These are phyloP conservation scores for Mormyrus hasselquistii DNA, from an alignment of 2,797 vertebrate species.

Conservation along the genomic window DNA sequence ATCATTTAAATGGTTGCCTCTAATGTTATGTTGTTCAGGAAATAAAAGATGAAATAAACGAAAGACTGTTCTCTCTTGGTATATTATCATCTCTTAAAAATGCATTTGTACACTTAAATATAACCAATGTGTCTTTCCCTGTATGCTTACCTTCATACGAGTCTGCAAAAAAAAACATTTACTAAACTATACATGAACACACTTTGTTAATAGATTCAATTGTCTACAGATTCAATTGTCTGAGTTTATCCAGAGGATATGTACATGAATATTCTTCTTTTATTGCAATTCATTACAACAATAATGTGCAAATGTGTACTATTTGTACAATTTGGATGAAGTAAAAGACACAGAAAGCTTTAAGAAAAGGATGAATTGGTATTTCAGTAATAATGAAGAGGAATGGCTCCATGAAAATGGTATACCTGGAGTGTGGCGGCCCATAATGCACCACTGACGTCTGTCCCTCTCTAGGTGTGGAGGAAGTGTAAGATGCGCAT, in stretches of 20 bases:
- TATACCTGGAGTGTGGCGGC: not conserved
- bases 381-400: not conserved
- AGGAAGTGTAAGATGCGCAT: conserved; percentile 98
- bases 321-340: not conserved
- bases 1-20: not conserved
- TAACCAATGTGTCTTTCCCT: not conserved
- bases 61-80: not conserved
- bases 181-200: not conserved
- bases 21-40: not conserved
- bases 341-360: not conserved
- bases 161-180: not conserved
- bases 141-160: not conserved
- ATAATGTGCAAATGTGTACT: not conserved
- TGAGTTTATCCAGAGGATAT: not conserved
- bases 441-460: not conserved
- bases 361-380: not conserved
- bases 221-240: not conserved
- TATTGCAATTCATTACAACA: not conserved
- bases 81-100: not conserved
- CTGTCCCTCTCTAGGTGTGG: conserved; percentile 73
- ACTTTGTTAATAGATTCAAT: not conserved
- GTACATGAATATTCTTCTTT: not conserved
- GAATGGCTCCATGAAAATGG: not conserved
- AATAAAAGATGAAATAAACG: not conserved
- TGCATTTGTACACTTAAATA: not conserved